phyloP scores from a whole-genome alignment of 2,797 vertebrate genomes.

The Petrocephalus sullivani region DNA sequence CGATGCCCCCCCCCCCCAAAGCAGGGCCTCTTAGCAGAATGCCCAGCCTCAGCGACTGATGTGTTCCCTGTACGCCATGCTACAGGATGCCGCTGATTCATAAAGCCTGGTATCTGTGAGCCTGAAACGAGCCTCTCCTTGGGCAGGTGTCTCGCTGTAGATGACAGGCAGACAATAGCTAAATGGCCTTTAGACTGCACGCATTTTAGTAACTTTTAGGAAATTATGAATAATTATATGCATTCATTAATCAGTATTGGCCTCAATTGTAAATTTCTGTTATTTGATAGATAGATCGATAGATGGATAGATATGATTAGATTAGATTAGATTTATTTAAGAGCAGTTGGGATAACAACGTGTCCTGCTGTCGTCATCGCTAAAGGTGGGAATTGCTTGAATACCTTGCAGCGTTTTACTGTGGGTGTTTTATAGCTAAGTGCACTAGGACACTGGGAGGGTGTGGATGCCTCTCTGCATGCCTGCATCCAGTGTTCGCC shows the following conservation, averaged over 20 bases:
- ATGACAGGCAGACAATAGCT: neutral
- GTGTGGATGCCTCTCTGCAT: neutral
- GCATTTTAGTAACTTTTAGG: neutral
- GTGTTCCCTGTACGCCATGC: neutral
- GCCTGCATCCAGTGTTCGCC: neutral
- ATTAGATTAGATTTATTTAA: neutral
- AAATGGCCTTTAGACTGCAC: neutral
- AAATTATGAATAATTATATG: neutral
- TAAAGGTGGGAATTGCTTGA: neutral
- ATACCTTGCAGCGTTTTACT: neutral
- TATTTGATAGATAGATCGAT: neutral
- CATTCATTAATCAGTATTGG: neutral
- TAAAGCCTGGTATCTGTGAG: neutral
- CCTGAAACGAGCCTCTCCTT: neutral
- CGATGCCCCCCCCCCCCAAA: neutral
- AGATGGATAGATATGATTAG: neutral
- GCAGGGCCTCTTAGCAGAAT: neutral
- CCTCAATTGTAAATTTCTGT: neutral
- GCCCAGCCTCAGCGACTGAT: neutral
- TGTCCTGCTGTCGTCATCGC: neutral
- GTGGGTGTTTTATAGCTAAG: neutral
- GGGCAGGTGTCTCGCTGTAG: neutral
- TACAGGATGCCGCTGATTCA: neutral
- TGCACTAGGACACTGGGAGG: neutral
- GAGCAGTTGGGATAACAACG: neutral